Evolutionary conservation across 2,888 invertebrate species (phyloP), one percentile per base, ranked within the genome.

Genomic region (Bellardia pandia): DNA sequence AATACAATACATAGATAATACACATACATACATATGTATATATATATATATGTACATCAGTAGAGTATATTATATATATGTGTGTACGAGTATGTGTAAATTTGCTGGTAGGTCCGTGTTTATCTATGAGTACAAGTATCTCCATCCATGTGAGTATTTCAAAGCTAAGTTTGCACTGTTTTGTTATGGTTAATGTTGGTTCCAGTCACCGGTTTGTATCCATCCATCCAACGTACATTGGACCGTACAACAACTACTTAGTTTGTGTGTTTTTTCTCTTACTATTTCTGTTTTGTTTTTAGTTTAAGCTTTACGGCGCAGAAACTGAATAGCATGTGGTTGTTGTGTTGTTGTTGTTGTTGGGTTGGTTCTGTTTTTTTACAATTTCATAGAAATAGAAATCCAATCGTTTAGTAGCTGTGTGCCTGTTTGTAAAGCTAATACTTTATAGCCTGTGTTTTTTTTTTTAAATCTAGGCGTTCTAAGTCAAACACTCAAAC

Each of bases 161-260:
- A n/a, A 69, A n/a, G 37, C 37, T 71, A 56, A 45, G 45, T 60
- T 30, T 66, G 45, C 45, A 45, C 45, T 72, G 56, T 48, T 23
- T 58, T 56, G 45, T 45, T 9, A 11, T 62, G 66, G 79, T 81
- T 81, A 51, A 77, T 77, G 77, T 66, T 74, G 86, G 74, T 82
- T 82, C 82, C 82, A 86, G 82, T 86, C 77, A 78, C 77, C 85
- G 81, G 86, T 86, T 86, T 82, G 58, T 86, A 82, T 77, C 77
- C 85, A 81, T 16, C 72, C 64, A 56, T 66, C 72, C 58, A 64
- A 60, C 71, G 76, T 69, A 71, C 80, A 85, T 80, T 85, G 76
- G 80, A 77, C 80, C 75, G 30, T 69, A 64, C 75, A 66, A 23
- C 23, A 30, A 48, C 11, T 16, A 45, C 45, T 78, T 66, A 6